Conservation (phyloP, 2,888 invertebrate species). For the Diadromus collaris region DNA sequence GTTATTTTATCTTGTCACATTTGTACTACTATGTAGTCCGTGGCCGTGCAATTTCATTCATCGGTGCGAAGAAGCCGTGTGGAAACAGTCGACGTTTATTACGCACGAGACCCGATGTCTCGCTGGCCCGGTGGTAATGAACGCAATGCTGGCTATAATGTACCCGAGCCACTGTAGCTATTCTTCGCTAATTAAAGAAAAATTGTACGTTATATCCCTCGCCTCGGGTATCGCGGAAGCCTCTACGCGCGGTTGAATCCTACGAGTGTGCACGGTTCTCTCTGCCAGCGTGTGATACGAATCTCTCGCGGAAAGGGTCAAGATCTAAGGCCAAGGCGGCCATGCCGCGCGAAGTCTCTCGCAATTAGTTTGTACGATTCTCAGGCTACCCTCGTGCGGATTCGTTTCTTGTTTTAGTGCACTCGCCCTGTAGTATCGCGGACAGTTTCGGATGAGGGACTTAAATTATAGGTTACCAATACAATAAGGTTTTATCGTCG, state of each 20-base stretch:
- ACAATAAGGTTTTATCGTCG: not conserved
- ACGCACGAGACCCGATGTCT: conserved; percentile 22
- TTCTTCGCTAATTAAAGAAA: conserved; percentile 48
- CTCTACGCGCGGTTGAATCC: conserved; percentile 3
- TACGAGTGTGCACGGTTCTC: conserved; percentile 28
- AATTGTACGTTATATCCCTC: conserved; percentile 16
- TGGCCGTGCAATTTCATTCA: conserved; percentile 42
- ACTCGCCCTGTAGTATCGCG: not conserved
- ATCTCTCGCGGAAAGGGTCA: conserved; percentile 49
- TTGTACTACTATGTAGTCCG: conserved; percentile 2
- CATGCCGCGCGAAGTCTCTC: conserved; percentile 17
- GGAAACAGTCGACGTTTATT: conserved; percentile 8
- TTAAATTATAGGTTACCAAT: conserved; percentile 1
- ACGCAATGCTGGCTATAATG: conserved; percentile 24
- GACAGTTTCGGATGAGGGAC: not conserved
- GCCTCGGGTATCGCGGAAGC: conserved; percentile 1
- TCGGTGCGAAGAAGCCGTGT: conserved; percentile 11
- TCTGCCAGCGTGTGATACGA: conserved; percentile 41
- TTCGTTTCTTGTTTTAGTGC: conserved; percentile 1
- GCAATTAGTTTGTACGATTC: conserved; percentile 34
- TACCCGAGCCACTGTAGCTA: not conserved
- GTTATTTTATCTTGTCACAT: not conserved
- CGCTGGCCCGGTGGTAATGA: conserved; percentile 41
- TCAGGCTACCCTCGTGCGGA: conserved; percentile 16
- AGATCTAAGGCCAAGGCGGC: conserved; percentile 40